Base-by-base conservation (phyloP, 2,797 vertebrate species). In the Mycteria americana region DNA sequence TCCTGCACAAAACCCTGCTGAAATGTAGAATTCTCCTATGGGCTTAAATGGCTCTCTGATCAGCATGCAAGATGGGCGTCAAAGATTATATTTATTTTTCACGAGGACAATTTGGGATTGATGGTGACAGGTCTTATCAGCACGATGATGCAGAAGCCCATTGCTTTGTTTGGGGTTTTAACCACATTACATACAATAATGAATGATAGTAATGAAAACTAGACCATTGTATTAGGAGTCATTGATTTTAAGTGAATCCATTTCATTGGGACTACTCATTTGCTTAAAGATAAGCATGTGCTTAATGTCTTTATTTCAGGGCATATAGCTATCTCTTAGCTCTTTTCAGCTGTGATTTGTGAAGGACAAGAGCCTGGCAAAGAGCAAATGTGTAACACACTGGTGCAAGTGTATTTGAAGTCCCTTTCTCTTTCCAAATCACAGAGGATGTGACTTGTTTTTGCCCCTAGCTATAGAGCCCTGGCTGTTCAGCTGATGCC, bases 321-420 rank as follows among this genome's bases (percentile, higher is more conserved):
- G 24, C 15, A 4, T 5, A 4, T 3, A 27, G n/a, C 13, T 39
- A 3, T 19, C 17, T n/a, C 22, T 45, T 11, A 4, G 13, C 19
- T 70, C 28, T 28, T 57, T 15, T 24, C 28, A n/a, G 65, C 63
- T 51, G 5, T 25, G 37, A n/a, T 39, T 43, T 67, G 31, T 67
- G 77, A 43, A 56, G 48, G 39, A 48, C 24, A 13, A 60, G 35
- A 81, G 35, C 30, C 76, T 56, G 51, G 33, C 72, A 56, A 65
- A 30, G 62, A 69, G 37, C 30, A 74, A 46, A 35, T 2, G 4
- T 12, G 17, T 8, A 31, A 45, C 4, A 4, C 7, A 2, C 23
- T 18, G 43, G 7, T 69, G 63, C 7, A 56, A 65, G n/a, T 1
- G 2, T 28, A 7, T 39, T 33, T 53, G 45, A 70, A 63, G 54